Conservation (phyloP, 30 jellyfish, hydroid and myxozoan genomes). For the Turritopsis rubra region DNA sequence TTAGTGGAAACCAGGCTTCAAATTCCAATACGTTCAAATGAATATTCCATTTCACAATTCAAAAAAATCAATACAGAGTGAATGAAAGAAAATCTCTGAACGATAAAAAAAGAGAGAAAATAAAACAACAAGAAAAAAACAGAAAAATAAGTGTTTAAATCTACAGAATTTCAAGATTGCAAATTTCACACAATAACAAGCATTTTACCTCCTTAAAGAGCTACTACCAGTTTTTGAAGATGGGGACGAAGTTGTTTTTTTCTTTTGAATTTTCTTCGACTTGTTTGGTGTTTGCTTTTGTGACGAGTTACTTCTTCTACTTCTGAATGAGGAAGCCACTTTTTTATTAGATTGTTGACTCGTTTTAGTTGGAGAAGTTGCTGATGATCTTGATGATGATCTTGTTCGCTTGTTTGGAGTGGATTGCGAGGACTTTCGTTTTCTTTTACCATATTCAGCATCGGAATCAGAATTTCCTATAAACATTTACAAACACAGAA, state of each 20-base stretch:
- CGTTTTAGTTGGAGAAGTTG: not conserved
- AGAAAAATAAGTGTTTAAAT: not conserved
- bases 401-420: conserved; percentile 28
- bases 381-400: conserved; percentile 1
- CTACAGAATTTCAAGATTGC: no score
- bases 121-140: not conserved
- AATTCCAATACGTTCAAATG: no score
- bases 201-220: not conserved
- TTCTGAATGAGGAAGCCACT: not conserved
- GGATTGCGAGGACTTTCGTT: conserved; percentile 17
- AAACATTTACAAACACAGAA: not conserved
- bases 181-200: no score
- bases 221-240: not conserved
- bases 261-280: not conserved
- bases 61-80: no score
- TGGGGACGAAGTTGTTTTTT: conserved; percentile 1
- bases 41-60: no score
- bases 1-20: no score
- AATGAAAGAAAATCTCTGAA: no score
- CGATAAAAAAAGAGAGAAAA: no score
- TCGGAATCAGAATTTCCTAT: conserved; percentile 28
- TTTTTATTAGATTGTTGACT: conserved; percentile 6
- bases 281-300: conserved; percentile 15
- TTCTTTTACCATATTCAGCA: conserved; percentile 20
- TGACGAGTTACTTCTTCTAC: conserved; percentile 13